Evolutionary conservation across 2,888 invertebrate genomes (phyloP).

Genomic region (Micropterix aruncella): DNA sequence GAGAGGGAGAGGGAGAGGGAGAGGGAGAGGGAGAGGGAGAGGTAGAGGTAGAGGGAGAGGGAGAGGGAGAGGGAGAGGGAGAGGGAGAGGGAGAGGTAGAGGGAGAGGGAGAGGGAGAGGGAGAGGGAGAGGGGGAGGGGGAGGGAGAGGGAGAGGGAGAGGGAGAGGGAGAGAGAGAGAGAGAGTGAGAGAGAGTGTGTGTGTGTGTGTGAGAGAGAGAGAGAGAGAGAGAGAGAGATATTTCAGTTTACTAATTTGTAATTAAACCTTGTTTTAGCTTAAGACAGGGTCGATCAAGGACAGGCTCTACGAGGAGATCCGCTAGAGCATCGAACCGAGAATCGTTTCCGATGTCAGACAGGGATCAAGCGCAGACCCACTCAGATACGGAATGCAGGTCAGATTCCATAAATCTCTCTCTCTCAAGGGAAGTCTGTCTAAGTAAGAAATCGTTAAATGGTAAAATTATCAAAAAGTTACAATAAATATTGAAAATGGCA

Average conservation of each 20-base stretch:
- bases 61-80: conserved; percentile 9
- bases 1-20: conserved; percentile 22
- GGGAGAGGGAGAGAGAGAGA: conserved; percentile 22
- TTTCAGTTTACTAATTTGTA: no score
- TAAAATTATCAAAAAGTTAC: no score
- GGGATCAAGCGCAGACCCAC: conserved; percentile 45
- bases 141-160: conserved; percentile 22
- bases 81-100: conserved; percentile 10
- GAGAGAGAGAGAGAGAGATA: no score
- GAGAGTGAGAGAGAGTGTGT: no score
- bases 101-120: conserved; percentile 13
- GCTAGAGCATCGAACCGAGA: conserved; percentile 47
- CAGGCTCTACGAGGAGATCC: conserved; percentile 39
- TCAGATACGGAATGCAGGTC: conserved; percentile 64
- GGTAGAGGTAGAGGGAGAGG: conserved; percentile 7
- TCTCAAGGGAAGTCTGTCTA: no score
- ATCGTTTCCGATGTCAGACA: conserved; percentile 39
- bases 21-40: conserved; percentile 13
- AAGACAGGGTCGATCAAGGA: conserved; percentile 26
- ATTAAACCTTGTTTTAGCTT: no score
- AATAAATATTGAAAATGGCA: no score
- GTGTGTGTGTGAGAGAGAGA: no score
- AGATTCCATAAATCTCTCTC: no score
- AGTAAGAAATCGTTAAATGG: no score
- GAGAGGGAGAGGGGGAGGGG: conserved; percentile 15